A percentile compares a stretch with the other conserved stretches of the same genome.
phyloP scores from a whole-genome alignment of 2,113 vertebrate genomes.

The Sorex araneus region DNA sequence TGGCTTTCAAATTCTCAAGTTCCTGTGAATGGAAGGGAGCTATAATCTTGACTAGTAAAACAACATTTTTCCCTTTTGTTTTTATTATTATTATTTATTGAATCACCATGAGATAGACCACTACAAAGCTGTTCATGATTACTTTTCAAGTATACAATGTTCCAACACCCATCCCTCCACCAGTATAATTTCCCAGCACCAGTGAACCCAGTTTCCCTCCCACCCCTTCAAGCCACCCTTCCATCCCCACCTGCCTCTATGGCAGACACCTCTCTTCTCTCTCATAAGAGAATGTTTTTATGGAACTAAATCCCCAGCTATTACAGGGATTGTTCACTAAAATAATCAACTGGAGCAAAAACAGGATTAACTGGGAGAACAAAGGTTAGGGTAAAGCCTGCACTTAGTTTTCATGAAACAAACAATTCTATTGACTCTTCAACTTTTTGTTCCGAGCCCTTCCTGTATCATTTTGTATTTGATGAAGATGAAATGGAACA shows the following conservation, averaged over 20 bases:
- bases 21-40: slow-evolving; percentile 70
- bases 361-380: slow-evolving; percentile 68
- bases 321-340: slow-evolving; percentile 56
- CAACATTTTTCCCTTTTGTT: slow-evolving; percentile 72
- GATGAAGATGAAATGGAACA: slow-evolving; percentile 79
- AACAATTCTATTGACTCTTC: slow-evolving; percentile 78
- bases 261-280: no score
- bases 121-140: no score
- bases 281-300: slow-evolving; percentile 73
- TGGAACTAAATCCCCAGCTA: slow-evolving; percentile 80
- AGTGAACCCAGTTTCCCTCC: no score
- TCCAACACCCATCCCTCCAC: no score
- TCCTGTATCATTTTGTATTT: slow-evolving; percentile 68
- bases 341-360: slow-evolving; percentile 81
- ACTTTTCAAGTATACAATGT: no score
- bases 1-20: slow-evolving; percentile 78
- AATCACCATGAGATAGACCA: no score
- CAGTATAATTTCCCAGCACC: no score
- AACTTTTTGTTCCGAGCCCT: slow-evolving; percentile 72
- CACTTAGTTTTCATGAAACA: slow-evolving; percentile 74
- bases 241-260: no score
- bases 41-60: slow-evolving; percentile 75
- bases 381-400: slow-evolving; percentile 59
- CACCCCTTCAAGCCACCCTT: no score
- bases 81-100: no score